A percentile compares a stretch with the other conserved stretches of the same genome.
Conservation (phyloP, 2,113 vertebrate genomes). For the Rhinopithecus roxellana region DNA sequence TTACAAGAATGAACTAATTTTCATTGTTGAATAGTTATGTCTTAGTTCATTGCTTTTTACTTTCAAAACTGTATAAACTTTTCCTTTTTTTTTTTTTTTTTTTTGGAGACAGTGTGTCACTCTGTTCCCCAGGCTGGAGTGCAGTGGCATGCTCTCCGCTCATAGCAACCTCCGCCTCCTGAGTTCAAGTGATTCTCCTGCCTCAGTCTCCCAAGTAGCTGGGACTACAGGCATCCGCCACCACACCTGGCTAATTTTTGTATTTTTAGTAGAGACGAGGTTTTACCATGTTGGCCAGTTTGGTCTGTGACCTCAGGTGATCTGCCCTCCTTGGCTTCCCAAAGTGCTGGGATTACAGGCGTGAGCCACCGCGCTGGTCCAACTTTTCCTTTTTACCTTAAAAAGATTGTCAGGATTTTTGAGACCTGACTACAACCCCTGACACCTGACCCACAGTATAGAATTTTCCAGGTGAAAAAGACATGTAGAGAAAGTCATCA, state of each 20-base stretch:
- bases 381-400: neutral
- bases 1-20: neutral
- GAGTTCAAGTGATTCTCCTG: neutral
- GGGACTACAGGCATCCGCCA: neutral
- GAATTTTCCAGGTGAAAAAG: constrained; percentile 11
- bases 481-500: neutral
- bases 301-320: neutral
- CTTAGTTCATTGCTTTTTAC: neutral
- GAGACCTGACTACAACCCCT: neutral
- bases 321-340: neutral
- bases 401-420: constrained; percentile 18
- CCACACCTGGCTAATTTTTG: neutral
- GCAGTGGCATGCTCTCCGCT: neutral
- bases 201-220: neutral
- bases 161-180: neutral
- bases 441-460: neutral
- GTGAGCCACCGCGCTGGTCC: fast-evolving
- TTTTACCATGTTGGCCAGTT: neutral
- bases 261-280: neutral
- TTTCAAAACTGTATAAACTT: neutral
- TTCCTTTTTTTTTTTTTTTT: neutral
- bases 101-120: neutral
- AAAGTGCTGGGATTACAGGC: neutral
- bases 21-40: neutral
- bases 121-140: neutral